Evolutionary conservation across 2,888 invertebrate genomes (phyloP), one percentile per base, ranked within the genome.

Genomic region (Mayetiola destructor): DNA sequence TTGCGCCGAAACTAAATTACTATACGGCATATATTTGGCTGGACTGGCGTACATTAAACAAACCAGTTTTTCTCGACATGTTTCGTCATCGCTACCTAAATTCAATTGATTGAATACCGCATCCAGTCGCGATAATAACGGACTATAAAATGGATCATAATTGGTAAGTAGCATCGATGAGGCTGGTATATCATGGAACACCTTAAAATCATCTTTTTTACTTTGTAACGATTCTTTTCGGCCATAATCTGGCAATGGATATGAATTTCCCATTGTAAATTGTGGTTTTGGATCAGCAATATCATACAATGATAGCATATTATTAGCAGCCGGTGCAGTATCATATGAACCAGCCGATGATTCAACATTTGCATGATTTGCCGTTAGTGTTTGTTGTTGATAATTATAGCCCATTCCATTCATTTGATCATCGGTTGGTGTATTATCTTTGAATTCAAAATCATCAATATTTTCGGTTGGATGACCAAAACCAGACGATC

Each of bases 121-220:
- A 64, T 90, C 91, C 57, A 91, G 76, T 16, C 91, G 76, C 0
- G 90, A 91, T 16, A 91, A 70, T 23, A 91, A 68, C 0, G 91
- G 91, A 61, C 89, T 89, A 70, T 91, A 91, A 74, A 91, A 91
- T 0, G 91, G 90, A 68, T 91, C 91, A 70, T 88, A 91, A 70
- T 86, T 88, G 61, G 87, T 86, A 58, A 90, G 74, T 56, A 89
- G 77, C 69, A 89, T 74, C 1, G 88, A 88, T 1, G 88, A 88
- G 27, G 82, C 79, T 29, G 89, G 89, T 63, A 90, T 88, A 67
- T 87, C 87, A 68, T 88, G 88, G 77, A 90, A 90, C 39, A 84
- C 80, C 78, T 88, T 88, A 67, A 84, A 89, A 64, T 85, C 81
- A 61, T 81, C 80, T 20, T 76, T 76, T 57, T 76, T 75, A 32